A percentile compares a stretch with the other conserved stretches of the same genome.
Evolutionary conservation across 2,113 vertebrate species (phyloP).

Genomic region (Pteropus alecto): DNA sequence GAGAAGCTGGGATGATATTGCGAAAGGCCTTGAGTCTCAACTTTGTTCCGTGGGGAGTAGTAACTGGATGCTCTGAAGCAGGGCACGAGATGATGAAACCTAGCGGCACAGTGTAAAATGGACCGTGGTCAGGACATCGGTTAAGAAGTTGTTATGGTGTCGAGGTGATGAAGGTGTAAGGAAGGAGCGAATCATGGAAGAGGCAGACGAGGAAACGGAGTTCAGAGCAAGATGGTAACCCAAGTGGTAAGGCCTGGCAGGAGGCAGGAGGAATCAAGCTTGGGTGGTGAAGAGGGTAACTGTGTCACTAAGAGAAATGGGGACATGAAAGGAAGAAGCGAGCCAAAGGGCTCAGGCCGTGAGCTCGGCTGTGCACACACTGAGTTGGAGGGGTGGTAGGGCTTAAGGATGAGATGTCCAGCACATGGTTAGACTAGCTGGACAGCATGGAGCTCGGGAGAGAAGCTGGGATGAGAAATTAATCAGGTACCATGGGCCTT

Average conservation of each 20-base stretch:
- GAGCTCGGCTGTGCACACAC: not conserved
- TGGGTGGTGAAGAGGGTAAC: not conserved
- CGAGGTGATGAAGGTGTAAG: not conserved
- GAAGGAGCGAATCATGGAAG: not conserved
- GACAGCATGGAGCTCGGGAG: not conserved
- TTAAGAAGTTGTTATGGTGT: not conserved
- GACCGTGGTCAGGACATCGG: not conserved
- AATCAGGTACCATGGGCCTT: not conserved
- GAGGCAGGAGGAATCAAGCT: not conserved
- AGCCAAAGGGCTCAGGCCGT: not conserved
- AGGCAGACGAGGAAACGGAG: not conserved
- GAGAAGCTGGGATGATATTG: not conserved
- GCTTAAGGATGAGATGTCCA: not conserved
- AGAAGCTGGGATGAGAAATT: not conserved
- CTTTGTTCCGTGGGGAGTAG: not conserved
- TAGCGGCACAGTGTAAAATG: not conserved
- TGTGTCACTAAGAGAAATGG: not conserved
- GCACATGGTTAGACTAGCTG: not conserved
- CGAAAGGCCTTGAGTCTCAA: not conserved
- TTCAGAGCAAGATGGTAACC: not conserved
- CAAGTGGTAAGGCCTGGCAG: not conserved
- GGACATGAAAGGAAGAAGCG: not conserved
- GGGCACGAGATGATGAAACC: not conserved
- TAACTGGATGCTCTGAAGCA: not conserved
- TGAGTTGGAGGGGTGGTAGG: not conserved